A percentile compares a stretch with the other conserved stretches of the same genome.
These are phyloP conservation scores for Papilio elwesi DNA, from an alignment of 2,888 invertebrate genomes.

Conservation along the genomic window DNA sequence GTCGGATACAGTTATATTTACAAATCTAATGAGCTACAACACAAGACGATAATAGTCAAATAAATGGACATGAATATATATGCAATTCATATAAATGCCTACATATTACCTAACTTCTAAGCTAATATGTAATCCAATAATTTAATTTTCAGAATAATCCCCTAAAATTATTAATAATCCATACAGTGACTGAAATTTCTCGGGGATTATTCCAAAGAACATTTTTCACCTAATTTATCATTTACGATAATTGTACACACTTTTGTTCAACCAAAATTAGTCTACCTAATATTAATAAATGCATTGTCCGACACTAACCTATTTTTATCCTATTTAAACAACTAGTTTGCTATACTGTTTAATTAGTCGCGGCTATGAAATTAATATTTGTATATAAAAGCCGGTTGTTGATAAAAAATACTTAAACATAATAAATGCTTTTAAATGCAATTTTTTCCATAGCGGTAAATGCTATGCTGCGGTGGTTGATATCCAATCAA, in stretches of 20 bases:
- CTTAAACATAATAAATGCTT: constrained; percentile 48
- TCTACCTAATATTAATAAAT: constrained; percentile 62
- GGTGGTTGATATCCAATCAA: constrained; percentile 71
- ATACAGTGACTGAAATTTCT: constrained; percentile 52
- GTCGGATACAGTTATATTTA: constrained; percentile 68
- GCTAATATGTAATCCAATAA: constrained; percentile 45
- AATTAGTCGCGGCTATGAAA: constrained; percentile 21
- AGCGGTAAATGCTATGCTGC: constrained; percentile 75
- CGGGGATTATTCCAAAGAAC: constrained; percentile 77
- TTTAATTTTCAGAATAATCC: constrained; percentile 75
- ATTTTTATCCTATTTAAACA: constrained; percentile 32
- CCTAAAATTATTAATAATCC: constrained; percentile 55
- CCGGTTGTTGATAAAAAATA: constrained; percentile 15
- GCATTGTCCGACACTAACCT: constrained; percentile 47
- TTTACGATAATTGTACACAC: constrained; percentile 69
- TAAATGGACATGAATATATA: constrained; percentile 46
- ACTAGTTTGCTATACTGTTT: constrained; percentile 30
- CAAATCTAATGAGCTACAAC: constrained; percentile 52
- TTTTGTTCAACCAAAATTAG: constrained; percentile 54
- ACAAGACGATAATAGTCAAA: constrained; percentile 25
- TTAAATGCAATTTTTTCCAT: constrained; percentile 77
- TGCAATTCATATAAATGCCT: constrained; percentile 32
- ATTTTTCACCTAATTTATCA: constrained; percentile 55
- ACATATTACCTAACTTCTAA: constrained; percentile 37
- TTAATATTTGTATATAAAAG: constrained; percentile 17